phyloP scores from a whole-genome alignment of 2,888 invertebrate genomes.

The Exocentrus adspersus region DNA sequence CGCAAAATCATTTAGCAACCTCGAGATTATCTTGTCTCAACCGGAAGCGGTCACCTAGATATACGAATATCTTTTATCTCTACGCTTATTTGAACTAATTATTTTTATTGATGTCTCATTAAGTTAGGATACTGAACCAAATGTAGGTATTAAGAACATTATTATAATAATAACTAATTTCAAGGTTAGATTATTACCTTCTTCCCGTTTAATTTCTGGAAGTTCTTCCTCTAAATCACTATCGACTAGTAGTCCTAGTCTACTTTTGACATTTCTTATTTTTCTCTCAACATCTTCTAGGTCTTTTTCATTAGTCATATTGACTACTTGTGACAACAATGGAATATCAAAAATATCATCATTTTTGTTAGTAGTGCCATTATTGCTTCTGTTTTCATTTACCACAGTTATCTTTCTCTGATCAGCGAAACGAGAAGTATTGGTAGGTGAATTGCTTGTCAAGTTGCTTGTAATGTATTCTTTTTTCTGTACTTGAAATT shows the following conservation, averaged over 20 bases:
- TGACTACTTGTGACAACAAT: conserved; percentile 63
- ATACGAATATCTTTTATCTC: too few relatives aligned
- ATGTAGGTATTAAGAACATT: too few relatives aligned
- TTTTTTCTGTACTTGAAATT: conserved; percentile 52
- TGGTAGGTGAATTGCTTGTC: conserved; percentile 59
- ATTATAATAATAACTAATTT: background rate
- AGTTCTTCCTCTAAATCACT: conserved; percentile 67
- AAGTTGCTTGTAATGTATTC: conserved; percentile 55
- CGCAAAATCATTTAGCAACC: too few relatives aligned
- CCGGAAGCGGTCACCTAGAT: too few relatives aligned
- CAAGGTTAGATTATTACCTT: conserved; percentile 26
- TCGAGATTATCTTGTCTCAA: too few relatives aligned
- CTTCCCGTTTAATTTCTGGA: conserved; percentile 70
- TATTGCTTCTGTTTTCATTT: conserved; percentile 38
- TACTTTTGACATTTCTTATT: conserved; percentile 68
- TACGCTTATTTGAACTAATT: too few relatives aligned
- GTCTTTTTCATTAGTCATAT: conserved; percentile 64
- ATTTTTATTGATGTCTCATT: too few relatives aligned
- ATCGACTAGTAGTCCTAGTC: conserved; percentile 64
- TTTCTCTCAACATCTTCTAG: conserved; percentile 71
- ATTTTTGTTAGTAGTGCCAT: conserved; percentile 23
- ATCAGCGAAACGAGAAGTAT: conserved; percentile 56
- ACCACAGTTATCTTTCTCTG: conserved; percentile 57
- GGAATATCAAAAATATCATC: conserved; percentile 65
- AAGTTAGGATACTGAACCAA: too few relatives aligned